Conservation (phyloP, 2,113 vertebrate species). For the Hemiscyllium ocellatum region DNA sequence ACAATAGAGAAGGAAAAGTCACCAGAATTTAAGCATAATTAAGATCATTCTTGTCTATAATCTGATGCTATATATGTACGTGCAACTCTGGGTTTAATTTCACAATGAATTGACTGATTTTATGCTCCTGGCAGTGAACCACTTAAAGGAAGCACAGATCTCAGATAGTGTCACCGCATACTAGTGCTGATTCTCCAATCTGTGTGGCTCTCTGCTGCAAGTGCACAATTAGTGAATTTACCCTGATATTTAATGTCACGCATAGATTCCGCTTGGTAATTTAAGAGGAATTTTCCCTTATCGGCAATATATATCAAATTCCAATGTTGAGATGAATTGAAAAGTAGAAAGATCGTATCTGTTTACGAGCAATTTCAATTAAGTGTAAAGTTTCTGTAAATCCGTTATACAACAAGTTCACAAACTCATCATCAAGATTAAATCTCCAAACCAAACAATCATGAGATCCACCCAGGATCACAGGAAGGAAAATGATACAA, state of each 20-base stretch:
- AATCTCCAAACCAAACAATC: not conserved
- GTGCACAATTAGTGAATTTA: not conserved
- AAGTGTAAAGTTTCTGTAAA: not conserved
- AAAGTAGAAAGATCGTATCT: not conserved
- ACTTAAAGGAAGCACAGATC: not conserved
- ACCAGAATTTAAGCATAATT: not conserved
- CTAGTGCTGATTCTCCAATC: not conserved
- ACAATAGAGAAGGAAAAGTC: not conserved
- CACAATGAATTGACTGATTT: not conserved
- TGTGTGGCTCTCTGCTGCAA: not conserved
- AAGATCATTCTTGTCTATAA: not conserved
- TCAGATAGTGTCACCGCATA: not conserved
- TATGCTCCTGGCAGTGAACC: not conserved
- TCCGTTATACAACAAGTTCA: not conserved
- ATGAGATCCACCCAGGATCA: not conserved
- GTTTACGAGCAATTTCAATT: not conserved
- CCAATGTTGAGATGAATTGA: not conserved
- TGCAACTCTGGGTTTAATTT: not conserved
- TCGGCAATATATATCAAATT: not conserved
- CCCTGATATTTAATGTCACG: not conserved
- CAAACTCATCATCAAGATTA: not conserved
- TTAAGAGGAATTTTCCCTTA: not conserved
- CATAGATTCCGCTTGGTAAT: not conserved
- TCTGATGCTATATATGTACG: not conserved
- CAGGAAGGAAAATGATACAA: too few species aligned